Evolutionary conservation across 37 sponge, comb jelly and placozoan species (phyloP).

Genomic region (Bolinopsis microptera): DNA sequence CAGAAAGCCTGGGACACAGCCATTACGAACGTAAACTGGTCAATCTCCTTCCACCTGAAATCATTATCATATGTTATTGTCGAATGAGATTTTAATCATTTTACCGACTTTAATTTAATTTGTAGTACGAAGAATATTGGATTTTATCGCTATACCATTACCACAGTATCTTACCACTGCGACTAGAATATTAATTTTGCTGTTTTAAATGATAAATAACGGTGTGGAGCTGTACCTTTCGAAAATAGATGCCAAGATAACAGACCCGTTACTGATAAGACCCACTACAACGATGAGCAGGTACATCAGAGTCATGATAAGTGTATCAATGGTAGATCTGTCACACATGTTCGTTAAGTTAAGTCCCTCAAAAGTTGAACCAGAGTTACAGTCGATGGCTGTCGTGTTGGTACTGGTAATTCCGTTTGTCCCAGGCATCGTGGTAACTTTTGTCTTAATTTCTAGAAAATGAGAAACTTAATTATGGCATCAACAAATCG

Average conservation of each 20-base stretch:
- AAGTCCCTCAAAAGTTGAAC: not conserved
- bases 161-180: no score
- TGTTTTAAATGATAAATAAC: no score
- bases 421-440: not conserved
- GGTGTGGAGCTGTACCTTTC: no score
- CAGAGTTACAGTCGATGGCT: not conserved
- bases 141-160: no score
- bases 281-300: constrained; percentile 8
- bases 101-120: no score
- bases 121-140: no score
- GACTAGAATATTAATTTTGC: no score
- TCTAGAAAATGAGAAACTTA: no score
- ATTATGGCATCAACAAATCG: no score
- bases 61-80: no score
- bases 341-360: constrained; percentile 56
- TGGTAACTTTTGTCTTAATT: no score
- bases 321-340: not conserved
- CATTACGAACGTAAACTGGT: constrained; percentile 51
- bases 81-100: no score
- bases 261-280: constrained; percentile 27
- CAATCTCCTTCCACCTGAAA: constrained; percentile 49
- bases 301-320: constrained; percentile 32
- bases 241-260: constrained; percentile 47
- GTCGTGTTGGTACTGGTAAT: not conserved
- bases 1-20: constrained; percentile 42